Evolutionary conservation across 2,888 invertebrate species (phyloP), one percentile per base, ranked within the genome.

Genomic region (Callyntrura sp.): DNA sequence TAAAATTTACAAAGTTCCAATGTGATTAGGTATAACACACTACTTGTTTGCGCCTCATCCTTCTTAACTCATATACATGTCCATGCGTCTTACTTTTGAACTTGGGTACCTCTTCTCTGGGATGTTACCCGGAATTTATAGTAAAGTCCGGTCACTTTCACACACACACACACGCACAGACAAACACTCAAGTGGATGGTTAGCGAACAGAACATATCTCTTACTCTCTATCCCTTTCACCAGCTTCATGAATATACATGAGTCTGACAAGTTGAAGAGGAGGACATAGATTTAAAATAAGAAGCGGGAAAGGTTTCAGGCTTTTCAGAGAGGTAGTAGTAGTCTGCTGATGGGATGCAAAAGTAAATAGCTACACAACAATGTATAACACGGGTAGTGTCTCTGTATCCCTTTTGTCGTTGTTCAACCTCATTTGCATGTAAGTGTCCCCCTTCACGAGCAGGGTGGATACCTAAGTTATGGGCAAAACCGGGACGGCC

Each of bases 171-270:
- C 76, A 76, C 51, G 48, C 45, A 45, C 48, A 70, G 70, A 70
- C 45, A 70, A 45, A 45, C 45, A 43, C 17, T 45, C 43, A 35
- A 35, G 35, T 35, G 35, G 35, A 35, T 35, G 6, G 35, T 35
- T 35, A 35, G 35, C 35, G 6, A 35, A 6, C 35, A 35, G n/a
- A n/a, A 35, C 35, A 6, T 35, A 51, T 78, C 55, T 78, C 25
- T 55, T n/a, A n/a, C 43, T 73, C 57, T n/a, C 43, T 79, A 57
- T 79, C 20, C 79, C 6, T 57, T 79, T 79, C 79, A 79, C 79
- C 9, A 9, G 60, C 5, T 60, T 89, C 89, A 89, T 89, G 89
- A 89, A 89, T 89, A 89, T 79, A 85, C 85, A 89, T 89, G 81
- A 89, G 65, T 20, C 57, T 83, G 84, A 68, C 83, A 88, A 73